Percentiles rank a stretch among this genome's conserved stretches.
These are phyloP conservation scores for Eustalomyia histrio DNA, from an alignment of 2,888 invertebrate species.

Conservation along the genomic window DNA sequence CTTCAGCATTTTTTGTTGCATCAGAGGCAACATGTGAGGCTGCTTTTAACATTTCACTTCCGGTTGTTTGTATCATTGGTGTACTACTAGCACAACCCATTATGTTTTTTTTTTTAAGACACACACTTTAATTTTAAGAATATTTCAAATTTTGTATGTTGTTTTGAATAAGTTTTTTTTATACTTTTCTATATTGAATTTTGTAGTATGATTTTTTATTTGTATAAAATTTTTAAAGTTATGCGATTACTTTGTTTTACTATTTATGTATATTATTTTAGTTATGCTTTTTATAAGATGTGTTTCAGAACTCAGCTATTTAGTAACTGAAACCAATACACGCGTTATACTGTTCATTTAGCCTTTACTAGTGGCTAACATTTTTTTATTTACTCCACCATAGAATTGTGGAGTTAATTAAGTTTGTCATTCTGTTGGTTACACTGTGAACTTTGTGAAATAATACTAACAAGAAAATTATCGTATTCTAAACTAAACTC, in stretches of 20 bases:
- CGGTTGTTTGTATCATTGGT: slow-evolving; percentile 76
- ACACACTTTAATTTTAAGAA: slow-evolving; percentile 11
- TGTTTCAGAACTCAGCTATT: slow-evolving; percentile 60
- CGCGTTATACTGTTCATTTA: slow-evolving; percentile 56
- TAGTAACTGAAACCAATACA: slow-evolving; percentile 60
- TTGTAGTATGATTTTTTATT: slow-evolving; percentile 8
- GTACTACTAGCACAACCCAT: slow-evolving; percentile 77
- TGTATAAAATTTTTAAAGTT: slow-evolving; percentile 1
- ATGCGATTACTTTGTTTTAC: neutral
- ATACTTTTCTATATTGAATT: too few relatives aligned
- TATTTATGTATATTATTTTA: neutral
- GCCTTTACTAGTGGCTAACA: slow-evolving; percentile 46
- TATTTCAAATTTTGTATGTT: neutral
- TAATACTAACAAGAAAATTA: too few relatives aligned
- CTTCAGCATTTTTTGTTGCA: slow-evolving; percentile 73
- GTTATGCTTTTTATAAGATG: slow-evolving; percentile 44
- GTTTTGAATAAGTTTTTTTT: neutral
- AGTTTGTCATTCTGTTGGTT: neutral
- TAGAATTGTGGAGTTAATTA: neutral
- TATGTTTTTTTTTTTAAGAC: slow-evolving; percentile 34
- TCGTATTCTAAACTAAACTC: too few relatives aligned
- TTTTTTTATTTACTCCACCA: slow-evolving; percentile 9
- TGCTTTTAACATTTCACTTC: slow-evolving; percentile 76
- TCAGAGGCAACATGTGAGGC: slow-evolving; percentile 75
- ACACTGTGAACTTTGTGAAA: too few relatives aligned